A percentile compares a stretch with the other conserved stretches of the same genome.
Evolutionary conservation across 2,888 invertebrate genomes (phyloP).

Genomic region (Escarpia spicata): DNA sequence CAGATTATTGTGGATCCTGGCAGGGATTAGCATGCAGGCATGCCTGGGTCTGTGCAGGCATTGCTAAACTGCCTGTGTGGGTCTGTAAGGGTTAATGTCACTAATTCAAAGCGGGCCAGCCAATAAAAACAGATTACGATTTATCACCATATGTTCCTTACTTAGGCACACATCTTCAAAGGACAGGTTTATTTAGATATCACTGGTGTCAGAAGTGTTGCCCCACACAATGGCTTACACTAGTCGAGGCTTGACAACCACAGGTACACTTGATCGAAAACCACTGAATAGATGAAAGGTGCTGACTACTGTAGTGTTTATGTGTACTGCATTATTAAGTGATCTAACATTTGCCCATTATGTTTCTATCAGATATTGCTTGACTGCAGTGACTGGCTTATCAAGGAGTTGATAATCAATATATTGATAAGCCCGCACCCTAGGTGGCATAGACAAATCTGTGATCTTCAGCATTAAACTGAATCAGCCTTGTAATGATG

Average conservation of each 20-base stretch:
- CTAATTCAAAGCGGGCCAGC: not conserved
- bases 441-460: not conserved
- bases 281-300: conserved; percentile 7
- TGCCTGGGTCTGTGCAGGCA: too few relatives aligned
- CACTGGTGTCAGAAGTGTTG: not conserved
- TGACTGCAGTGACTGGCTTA: not conserved
- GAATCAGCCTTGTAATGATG: not conserved
- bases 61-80: too few relatives aligned
- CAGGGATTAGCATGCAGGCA: too few relatives aligned
- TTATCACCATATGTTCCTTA: not conserved
- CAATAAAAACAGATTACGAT: not conserved
- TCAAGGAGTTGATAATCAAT: conserved; percentile 3
- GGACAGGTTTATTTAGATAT: conserved; percentile 6
- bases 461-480: not conserved
- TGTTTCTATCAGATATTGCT: not conserved
- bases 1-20: too few relatives aligned
- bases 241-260: not conserved
- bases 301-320: not conserved
- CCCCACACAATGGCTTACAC: not conserved
- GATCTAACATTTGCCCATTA: not conserved
- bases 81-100: not conserved
- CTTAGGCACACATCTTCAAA: not conserved
- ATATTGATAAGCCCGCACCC: not conserved
- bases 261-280: not conserved
- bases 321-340: not conserved